These are phyloP conservation scores for Glyphotaelius pellucidus DNA, from an alignment of 2,888 invertebrate genomes.

Conservation along the genomic window DNA sequence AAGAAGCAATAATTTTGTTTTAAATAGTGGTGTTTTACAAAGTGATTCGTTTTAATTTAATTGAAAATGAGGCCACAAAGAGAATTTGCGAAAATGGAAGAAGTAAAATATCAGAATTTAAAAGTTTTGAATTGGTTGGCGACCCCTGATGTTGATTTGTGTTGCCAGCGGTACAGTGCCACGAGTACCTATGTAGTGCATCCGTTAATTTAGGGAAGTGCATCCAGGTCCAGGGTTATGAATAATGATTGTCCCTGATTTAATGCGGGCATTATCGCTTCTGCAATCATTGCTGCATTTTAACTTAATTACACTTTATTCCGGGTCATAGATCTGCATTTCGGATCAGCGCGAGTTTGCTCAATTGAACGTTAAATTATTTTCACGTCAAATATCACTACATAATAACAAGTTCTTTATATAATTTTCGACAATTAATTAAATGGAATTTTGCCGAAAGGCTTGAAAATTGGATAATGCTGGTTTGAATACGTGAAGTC, in stretches of 20 bases:
- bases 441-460: too few relatives aligned
- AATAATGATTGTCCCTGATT: constrained; percentile 54
- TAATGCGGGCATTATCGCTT: constrained; percentile 47
- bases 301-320: constrained; percentile 28
- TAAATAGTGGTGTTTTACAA: too few relatives aligned
- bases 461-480: too few relatives aligned
- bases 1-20: too few relatives aligned
- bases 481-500: too few relatives aligned
- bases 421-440: too few relatives aligned
- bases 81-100: too few relatives aligned
- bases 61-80: too few relatives aligned
- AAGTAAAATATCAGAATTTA: too few relatives aligned
- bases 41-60: too few relatives aligned
- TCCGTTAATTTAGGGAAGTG: constrained; percentile 62
- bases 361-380: neutral
- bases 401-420: neutral
- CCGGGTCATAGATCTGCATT: neutral
- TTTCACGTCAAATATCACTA: neutral
- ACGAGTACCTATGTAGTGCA: neutral
- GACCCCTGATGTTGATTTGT: neutral
- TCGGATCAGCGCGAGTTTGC: neutral
- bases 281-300: constrained; percentile 56
- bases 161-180: neutral
- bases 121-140: neutral
- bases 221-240: constrained; percentile 52